Evolutionary conservation across 2,113 vertebrate species (phyloP), one percentile per base, ranked within the genome.

Genomic region (Varanus komodoensis): DNA sequence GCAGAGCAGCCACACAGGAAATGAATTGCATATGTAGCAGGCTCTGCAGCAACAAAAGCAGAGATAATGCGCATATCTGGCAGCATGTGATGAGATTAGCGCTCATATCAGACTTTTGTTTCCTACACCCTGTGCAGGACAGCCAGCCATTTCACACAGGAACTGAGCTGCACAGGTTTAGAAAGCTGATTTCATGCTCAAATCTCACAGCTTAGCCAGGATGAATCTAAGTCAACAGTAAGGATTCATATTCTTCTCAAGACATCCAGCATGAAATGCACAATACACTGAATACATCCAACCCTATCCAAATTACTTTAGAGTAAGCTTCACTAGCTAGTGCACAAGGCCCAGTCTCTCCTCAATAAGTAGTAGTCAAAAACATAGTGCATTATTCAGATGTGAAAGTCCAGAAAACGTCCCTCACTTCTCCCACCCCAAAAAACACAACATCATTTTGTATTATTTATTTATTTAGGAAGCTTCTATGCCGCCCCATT

Each of bases 71-170:
- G 5, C 29, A 15, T 89, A 84, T 34, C 54, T 84, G 88, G 81
- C 54, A 84, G 57, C 32, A 19, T 38, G n/a, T 48, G 61, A 68
- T 52, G 57, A 84, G 61, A 89, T 84, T 68, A 84, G 73, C 27
- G 44, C 74, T 75, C 54, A 32, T 74, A 73, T 75, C 88, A 83
- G 71, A 84, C 82, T 84, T 84, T 68, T 83, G 57, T 84, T 67
- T 89, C 38, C 64, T 81, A 34, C 27, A 57, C 11, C 64, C 32
- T 89, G 57, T 27, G 57, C 88, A 84, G 44, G 34, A 19, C 34
- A 68, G 74, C 32, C 44, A 52, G 71, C 44, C 21, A 15, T 89
- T 74, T 68, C 73, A 84, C 73, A 84, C 32, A 84, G 82, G 11
- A 84, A 74, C 38, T 84, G 25, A 84, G 54, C 73, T 52, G 27